phyloP scores from a whole-genome alignment of 1,140 invertebrate species.

The Diachasma alloeum region DNA sequence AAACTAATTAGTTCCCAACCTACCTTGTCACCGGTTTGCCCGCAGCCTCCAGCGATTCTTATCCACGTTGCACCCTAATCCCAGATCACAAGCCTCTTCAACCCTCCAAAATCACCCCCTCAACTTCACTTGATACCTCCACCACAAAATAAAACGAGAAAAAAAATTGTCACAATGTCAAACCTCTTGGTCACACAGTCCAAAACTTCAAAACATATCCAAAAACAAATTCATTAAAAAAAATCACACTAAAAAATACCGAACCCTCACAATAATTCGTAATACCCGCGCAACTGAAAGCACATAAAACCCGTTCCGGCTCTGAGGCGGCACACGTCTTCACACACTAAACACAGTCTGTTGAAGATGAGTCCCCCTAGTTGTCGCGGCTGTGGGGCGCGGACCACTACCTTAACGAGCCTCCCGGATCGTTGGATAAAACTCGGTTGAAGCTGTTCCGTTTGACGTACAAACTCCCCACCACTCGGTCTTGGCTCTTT shows the following conservation, averaged over 20 bases:
- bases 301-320: neutral
- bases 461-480: constrained; percentile 59
- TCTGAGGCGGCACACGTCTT: neutral
- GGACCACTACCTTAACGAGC: constrained; percentile 61
- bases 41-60: neutral
- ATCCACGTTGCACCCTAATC: neutral
- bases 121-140: too few species aligned
- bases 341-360: neutral
- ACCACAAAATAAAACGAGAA: neutral
- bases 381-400: constrained; percentile 58
- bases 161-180: neutral
- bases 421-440: constrained; percentile 63
- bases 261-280: neutral
- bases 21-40: neutral
- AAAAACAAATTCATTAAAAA: neutral
- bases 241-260: neutral
- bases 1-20: neutral
- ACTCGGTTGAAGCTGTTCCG: constrained; percentile 57
- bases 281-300: neutral
- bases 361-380: constrained; percentile 21
- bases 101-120: too few species aligned
- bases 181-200: neutral
- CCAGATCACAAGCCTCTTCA: neutral
- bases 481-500: constrained; percentile 15
- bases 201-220: neutral